phyloP scores from a whole-genome alignment of 2,888 invertebrate genomes.

The Limnephilus lunatus region DNA sequence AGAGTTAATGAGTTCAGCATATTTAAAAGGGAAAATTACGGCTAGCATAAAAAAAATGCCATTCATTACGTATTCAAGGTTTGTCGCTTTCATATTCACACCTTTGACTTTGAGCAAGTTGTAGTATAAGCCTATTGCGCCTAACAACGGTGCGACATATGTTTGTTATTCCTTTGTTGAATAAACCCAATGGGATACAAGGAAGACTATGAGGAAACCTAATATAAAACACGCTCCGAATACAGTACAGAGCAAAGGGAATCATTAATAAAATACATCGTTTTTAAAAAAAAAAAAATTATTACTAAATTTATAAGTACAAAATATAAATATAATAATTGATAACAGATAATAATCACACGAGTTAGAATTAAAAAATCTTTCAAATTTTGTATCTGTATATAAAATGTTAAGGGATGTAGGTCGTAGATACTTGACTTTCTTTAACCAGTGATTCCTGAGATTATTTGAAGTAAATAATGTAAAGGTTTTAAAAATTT shows the following conservation, averaged over 20 bases:
- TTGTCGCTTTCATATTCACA: conserved; percentile 11
- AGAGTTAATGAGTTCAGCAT: neutral
- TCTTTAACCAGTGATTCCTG: no score
- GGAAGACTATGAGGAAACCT: neutral
- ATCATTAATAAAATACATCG: no score
- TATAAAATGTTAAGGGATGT: no score
- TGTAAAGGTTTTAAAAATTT: no score
- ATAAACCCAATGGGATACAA: neutral
- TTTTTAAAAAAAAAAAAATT: no score
- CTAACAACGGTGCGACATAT: neutral
- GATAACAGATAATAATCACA: no score
- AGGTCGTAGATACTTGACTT: no score
- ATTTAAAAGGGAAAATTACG: neutral
- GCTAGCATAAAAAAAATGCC: neutral
- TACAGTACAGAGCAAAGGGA: neutral
- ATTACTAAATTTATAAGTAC: no score
- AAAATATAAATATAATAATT: no score
- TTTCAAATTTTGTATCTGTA: no score
- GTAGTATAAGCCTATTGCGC: neutral
- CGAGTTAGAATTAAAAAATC: no score
- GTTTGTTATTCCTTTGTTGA: neutral
- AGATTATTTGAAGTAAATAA: no score
- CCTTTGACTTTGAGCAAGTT: neutral
- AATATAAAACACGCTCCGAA: neutral
- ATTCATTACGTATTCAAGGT: conserved; percentile 23